Base-by-base conservation (phyloP, 2,888 invertebrate genomes). In the Notodonta ziczac region DNA sequence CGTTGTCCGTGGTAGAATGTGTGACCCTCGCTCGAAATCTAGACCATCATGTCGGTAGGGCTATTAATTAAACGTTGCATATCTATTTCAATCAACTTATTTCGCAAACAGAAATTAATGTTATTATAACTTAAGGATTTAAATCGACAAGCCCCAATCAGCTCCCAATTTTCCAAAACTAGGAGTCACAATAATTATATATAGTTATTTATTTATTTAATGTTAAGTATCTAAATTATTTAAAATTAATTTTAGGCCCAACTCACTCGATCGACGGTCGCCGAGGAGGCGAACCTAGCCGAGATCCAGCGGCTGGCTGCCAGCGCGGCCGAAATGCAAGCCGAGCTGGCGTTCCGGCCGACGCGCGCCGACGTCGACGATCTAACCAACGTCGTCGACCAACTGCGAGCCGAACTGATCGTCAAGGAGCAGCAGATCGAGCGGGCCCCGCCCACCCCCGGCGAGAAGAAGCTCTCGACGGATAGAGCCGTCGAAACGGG, bases 281-380 rank as follows among this genome's bases (percentile, higher is more conserved):
- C 95, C 55, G 95, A 95, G 77, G 94, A 95, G 73, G 93, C 94
- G 66, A 93, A 94, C 76, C 87, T 94, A 65, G 94, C 94, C 39
- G 95, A 95, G 77, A 94, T 95, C 65, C 94, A 94, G 83, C 94
- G 95, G 72, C 84, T 95, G 55, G 82, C 92, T 60, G 76, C 90
- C 14, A 87, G 73, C 74, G 86, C 88, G 66, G 94, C 94, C 57
- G 95, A 94, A 70, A 85, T 94, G 87, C 93, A 94, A 69, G 91
- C 95, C 63, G 94, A 95, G 84, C 92, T 95, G 64, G 94, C 95
- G 57, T 94, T 94, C 87, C 90, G 95, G 60, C 95, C 95, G 72
- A 94, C 95, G 62, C 93, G 94, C 72, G 91, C 92, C 69, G 94
- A 94, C 81, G 83, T 94, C 77, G 94, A 95, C 82, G 94, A 94